Conservation (phyloP, 2,797 vertebrate species). For the Sebastolobus alascanus region DNA sequence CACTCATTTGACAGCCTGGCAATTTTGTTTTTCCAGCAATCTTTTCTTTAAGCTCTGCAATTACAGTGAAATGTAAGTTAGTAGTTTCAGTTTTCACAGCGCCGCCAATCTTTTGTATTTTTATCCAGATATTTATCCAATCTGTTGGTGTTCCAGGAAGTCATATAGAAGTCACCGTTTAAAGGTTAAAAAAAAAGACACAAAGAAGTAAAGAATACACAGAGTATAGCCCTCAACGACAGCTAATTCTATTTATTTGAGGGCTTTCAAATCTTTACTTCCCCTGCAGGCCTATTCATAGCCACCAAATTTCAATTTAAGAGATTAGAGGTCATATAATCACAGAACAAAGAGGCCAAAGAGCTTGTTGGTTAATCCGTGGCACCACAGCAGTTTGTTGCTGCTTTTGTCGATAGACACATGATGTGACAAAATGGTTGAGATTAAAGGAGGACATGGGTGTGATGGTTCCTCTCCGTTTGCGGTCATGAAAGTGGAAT, state of each 20-base stretch:
- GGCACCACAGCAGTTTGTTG: neutral
- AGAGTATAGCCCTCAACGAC: no score
- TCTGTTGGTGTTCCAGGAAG: neutral
- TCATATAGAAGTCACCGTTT: neutral
- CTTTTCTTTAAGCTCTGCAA: neutral
- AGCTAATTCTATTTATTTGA: neutral
- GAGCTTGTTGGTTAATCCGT: constrained; percentile 28
- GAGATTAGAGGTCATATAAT: constrained; percentile 43
- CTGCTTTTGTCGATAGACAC: constrained; percentile 22
- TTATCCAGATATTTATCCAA: neutral
- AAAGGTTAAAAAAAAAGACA: neutral
- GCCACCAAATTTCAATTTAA: constrained; percentile 19
- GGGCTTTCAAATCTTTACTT: neutral
- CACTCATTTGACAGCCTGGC: neutral
- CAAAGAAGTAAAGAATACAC: neutral
- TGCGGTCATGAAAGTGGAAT: neutral
- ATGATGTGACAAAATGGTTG: constrained; percentile 9
- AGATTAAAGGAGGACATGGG: constrained; percentile 1
- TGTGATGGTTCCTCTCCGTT: neutral
- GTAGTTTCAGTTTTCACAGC: neutral
- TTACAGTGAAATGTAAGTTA: neutral
- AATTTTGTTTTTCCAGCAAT: neutral
- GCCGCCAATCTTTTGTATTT: neutral
- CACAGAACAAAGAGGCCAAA: constrained; percentile 37
- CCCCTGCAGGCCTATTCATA: constrained; percentile 4